Percentiles rank a stretch among this genome's conserved stretches.
Evolutionary conservation across 2,797 vertebrate genomes (phyloP).

Genomic region (Alosa sapidissima): DNA sequence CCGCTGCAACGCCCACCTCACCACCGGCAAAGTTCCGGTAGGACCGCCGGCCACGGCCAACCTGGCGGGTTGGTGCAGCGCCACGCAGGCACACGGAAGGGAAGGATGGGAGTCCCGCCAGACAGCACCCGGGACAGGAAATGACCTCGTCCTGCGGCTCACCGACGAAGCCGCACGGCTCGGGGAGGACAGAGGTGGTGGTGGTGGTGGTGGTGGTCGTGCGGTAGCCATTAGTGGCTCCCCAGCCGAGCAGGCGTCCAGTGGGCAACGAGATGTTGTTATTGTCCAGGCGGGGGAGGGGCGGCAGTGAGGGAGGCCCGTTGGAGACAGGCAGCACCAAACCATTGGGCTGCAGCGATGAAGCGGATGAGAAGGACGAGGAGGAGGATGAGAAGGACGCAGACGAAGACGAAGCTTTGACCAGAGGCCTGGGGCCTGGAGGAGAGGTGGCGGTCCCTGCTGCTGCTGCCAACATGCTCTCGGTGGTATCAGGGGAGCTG

Average conservation of each 20-base stretch:
- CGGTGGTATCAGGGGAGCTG: slow-evolving; percentile 70
- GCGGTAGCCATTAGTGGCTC: slow-evolving; percentile 61
- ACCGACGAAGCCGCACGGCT: slow-evolving; percentile 47
- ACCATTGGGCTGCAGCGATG: slow-evolving; percentile 57
- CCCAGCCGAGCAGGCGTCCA: slow-evolving; percentile 72
- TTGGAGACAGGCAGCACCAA: slow-evolving; percentile 70
- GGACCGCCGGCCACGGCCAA: slow-evolving; percentile 60
- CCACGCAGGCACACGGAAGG: slow-evolving; percentile 83
- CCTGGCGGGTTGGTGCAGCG: slow-evolving; percentile 63
- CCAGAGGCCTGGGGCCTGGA: background rate
- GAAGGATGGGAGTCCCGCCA: slow-evolving; percentile 79
- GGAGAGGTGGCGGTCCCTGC: slow-evolving; percentile 26
- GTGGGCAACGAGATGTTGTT: slow-evolving; percentile 77
- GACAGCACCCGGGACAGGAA: slow-evolving; percentile 86
- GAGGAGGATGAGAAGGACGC: slow-evolving; percentile 58
- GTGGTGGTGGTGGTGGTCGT: slow-evolving; percentile 50
- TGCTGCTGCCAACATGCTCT: slow-evolving; percentile 45
- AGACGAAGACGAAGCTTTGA: background rate
- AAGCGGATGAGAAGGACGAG: slow-evolving; percentile 54
- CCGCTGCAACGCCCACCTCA: slow-evolving; percentile 58
- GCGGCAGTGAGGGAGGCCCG: slow-evolving; percentile 64
- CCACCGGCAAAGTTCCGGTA: slow-evolving; percentile 87
- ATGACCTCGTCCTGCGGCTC: slow-evolving; percentile 83
- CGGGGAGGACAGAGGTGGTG: slow-evolving; percentile 34
- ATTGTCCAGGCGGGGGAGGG: slow-evolving; percentile 72